Base-by-base conservation (phyloP, 2,797 vertebrate species). In the Anisognathus igniventris region DNA sequence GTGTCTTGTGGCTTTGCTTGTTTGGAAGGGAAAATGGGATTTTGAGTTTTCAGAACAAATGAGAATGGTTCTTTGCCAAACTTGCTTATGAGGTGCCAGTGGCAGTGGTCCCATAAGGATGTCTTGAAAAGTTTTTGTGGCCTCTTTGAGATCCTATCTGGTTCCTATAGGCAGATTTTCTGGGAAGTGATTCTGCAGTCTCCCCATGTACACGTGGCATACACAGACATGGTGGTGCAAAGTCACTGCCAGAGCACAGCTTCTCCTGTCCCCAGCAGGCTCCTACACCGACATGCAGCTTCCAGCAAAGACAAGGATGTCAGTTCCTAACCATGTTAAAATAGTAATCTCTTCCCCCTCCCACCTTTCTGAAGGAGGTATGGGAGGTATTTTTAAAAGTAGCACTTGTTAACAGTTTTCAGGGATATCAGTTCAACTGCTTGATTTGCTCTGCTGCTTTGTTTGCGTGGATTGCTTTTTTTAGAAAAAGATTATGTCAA, bases 361-460 rank as follows among this genome's bases (percentile, higher is more conserved):
- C 53, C 53, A 45, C 57, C 45, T 77, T 82, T 79, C 75, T 62
- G 87, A 91, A 87, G 62, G 53, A 89, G 62, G n/a, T 58, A 51
- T 5, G 0, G 40, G 83, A 80, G 31, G 7, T 65, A 78, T 90
- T 88, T 94, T 92, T 35, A 72, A 89, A 92, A 89, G 84, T 5
- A 86, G 56, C 18, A 10, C 39, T 58, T 74, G 50, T 44, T 81
- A 83, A 39, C 3, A 0, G 30, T 62, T 92, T 93, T 94, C 66
- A 74, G 35, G 51, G 48, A 71, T 87, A 44, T 92, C 51, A 16
- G 85, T 87, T 83, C 62, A 81, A 47, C 88, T 70, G 30, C 62
- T 73, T 76, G 74, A 21, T 90, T 95, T 86, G 78, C 62, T 90
- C 45, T 92, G 58, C 40, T 75, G 74, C 89, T 92, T 94, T 93